Evolutionary conservation across 2,113 vertebrate genomes (phyloP).

Genomic region (Lota lota): DNA sequence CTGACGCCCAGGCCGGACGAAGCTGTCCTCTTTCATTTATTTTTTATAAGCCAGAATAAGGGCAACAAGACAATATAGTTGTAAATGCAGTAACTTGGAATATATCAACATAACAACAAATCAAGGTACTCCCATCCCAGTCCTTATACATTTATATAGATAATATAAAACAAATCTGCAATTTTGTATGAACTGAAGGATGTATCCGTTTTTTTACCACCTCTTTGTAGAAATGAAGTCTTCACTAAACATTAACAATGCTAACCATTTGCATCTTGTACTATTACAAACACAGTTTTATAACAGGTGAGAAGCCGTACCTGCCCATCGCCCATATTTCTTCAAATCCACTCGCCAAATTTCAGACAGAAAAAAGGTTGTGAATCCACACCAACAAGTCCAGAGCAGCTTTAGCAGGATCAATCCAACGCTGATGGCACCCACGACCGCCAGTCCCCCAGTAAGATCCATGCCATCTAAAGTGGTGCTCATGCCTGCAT

Average conservation of each 20-base stretch:
- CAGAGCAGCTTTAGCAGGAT: conserved; percentile 55
- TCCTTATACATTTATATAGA: too few species aligned
- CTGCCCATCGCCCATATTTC: conserved; percentile 72
- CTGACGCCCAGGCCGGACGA: too few species aligned
- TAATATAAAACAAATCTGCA: too few species aligned
- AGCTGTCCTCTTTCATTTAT: too few species aligned
- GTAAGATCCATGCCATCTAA: conserved; percentile 29
- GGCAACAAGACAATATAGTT: too few species aligned
- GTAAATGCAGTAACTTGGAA: too few species aligned
- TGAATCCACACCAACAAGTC: conserved; percentile 62
- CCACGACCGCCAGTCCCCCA: conserved; percentile 40
- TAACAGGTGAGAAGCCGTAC: conserved; percentile 43
- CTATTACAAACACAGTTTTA: not conserved
- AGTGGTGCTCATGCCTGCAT: not conserved
- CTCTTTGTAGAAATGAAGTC: not conserved
- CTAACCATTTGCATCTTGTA: too few species aligned
- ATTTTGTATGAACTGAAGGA: too few species aligned
- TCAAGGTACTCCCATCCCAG: too few species aligned
- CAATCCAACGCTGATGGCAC: conserved; percentile 44
- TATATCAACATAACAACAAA: too few species aligned
- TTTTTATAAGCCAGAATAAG: too few species aligned
- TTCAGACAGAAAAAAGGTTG: conserved; percentile 57
- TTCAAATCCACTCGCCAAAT: conserved; percentile 62
- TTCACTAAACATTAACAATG: too few species aligned
- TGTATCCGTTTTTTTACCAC: not conserved